Evolutionary conservation across 2,113 vertebrate species (phyloP).

Genomic region (Thymallus thymallus): DNA sequence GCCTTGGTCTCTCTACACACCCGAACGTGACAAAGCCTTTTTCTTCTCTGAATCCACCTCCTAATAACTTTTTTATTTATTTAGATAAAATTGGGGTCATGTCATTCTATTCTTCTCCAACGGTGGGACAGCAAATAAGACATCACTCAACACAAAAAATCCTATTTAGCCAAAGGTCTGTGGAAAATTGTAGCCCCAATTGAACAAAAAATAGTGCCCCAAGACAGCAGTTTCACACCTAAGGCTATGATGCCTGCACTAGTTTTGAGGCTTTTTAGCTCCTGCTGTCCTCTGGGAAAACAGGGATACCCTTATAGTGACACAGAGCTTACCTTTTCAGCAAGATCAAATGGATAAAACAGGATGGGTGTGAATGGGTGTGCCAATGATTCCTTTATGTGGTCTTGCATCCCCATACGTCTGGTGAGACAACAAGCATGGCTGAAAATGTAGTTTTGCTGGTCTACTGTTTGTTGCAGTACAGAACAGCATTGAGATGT

Average conservation of each 20-base stretch:
- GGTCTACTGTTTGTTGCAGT: slow-evolving; percentile 25
- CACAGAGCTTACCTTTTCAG: slow-evolving; percentile 28
- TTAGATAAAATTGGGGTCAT: slow-evolving; percentile 6
- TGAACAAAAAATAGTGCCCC: slow-evolving; percentile 8
- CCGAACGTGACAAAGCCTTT: not conserved
- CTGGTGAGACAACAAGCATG: slow-evolving; percentile 29
- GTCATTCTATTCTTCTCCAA: not conserved
- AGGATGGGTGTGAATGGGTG: not conserved
- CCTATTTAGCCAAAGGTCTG: slow-evolving; percentile 6
- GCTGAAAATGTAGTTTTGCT: slow-evolving; percentile 34
- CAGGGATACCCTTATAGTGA: slow-evolving; percentile 7
- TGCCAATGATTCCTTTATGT: slow-evolving; percentile 20
- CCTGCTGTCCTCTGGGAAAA: not conserved
- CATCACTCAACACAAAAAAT: slow-evolving; percentile 13
- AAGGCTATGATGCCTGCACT: not conserved
- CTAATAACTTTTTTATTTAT: no score
- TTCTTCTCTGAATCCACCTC: not conserved
- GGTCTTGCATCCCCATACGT: slow-evolving; percentile 20
- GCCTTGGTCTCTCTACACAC: no score
- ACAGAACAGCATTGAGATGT: slow-evolving; percentile 37
- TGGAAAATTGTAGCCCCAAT: slow-evolving; percentile 5
- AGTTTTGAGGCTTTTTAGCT: not conserved
- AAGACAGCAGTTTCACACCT: not conserved
- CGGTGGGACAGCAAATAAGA: slow-evolving; percentile 1
- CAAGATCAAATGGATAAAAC: slow-evolving; percentile 35